A percentile compares a stretch with the other conserved stretches of the same genome.
Evolutionary conservation across 2,797 vertebrate species (phyloP).

Genomic region (Propithecus perrieri): DNA sequence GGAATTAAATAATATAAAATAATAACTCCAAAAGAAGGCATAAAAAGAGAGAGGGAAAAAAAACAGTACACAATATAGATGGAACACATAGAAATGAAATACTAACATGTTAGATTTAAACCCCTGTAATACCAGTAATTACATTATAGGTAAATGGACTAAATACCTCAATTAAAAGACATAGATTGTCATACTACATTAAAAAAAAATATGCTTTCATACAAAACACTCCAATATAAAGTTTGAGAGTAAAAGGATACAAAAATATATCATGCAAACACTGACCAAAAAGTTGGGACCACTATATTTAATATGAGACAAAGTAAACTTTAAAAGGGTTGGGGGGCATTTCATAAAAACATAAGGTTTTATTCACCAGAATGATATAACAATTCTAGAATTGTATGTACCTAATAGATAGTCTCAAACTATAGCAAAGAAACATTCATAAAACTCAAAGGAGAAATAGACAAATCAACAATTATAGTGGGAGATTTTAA

Average conservation of each 20-base stretch:
- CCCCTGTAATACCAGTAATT: background rate
- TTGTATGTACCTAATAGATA: background rate
- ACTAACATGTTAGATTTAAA: background rate
- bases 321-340: background rate
- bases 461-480: background rate
- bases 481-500: background rate
- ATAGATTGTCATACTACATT: background rate
- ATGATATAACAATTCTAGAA: background rate
- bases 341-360: background rate
- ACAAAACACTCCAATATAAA: background rate
- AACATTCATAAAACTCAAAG: constrained; percentile 1
- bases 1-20: background rate
- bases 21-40: background rate
- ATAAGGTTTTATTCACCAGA: background rate
- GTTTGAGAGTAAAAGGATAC: constrained; percentile 20
- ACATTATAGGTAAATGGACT: background rate
- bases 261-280: background rate
- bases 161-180: background rate
- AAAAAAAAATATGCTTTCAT: background rate
- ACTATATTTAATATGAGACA: background rate
- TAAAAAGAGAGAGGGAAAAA: background rate
- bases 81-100: background rate
- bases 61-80: background rate
- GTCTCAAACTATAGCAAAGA: constrained; percentile 12
- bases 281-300: background rate